These are phyloP conservation scores for Amiota minor DNA, from an alignment of 2,888 invertebrate species.

Conservation along the genomic window DNA sequence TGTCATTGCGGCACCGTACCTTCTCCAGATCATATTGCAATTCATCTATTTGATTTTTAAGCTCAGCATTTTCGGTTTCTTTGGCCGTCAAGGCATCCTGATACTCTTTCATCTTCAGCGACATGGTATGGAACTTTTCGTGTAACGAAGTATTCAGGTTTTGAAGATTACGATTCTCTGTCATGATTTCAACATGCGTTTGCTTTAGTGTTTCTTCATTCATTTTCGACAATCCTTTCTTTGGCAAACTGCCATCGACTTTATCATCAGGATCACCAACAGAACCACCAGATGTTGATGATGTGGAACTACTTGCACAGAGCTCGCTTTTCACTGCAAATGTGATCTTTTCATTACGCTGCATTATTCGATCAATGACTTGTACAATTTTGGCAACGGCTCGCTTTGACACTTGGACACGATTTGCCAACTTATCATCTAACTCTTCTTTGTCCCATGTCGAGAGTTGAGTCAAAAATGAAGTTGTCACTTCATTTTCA, in stretches of 20 bases:
- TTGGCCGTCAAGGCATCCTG: constrained; percentile 86
- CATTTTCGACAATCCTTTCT: constrained; percentile 47
- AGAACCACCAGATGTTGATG: constrained; percentile 30
- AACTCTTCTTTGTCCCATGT: constrained; percentile 99
- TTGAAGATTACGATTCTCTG: constrained; percentile 93
- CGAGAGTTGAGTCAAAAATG: constrained; percentile 94
- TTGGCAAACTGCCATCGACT: constrained; percentile 28
- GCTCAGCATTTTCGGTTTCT: constrained; percentile 95
- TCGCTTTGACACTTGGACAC: constrained; percentile 96
- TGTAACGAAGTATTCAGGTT: constrained; percentile 92
- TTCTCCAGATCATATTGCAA: constrained; percentile 93
- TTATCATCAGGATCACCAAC: constrained; percentile 44
- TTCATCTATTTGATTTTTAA: constrained; percentile 96
- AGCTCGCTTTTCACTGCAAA: constrained; percentile 83
- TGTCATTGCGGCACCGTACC: constrained; percentile 90
- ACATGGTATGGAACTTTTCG: constrained; percentile 93
- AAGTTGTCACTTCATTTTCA: constrained; percentile 96
- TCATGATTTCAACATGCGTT: constrained; percentile 89
- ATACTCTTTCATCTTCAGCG: constrained; percentile 87
- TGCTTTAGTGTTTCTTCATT: constrained; percentile 89
- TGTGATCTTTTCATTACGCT: constrained; percentile 95
- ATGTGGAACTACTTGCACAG: constrained; percentile 33
- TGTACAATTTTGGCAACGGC: constrained; percentile 97
- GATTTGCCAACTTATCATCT: constrained; percentile 94
- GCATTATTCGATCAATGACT: constrained; percentile 95